A percentile compares a stretch with the other conserved stretches of the same genome.
Conservation (phyloP, 1,140 invertebrate genomes). For the Neodiprion pinetum region DNA sequence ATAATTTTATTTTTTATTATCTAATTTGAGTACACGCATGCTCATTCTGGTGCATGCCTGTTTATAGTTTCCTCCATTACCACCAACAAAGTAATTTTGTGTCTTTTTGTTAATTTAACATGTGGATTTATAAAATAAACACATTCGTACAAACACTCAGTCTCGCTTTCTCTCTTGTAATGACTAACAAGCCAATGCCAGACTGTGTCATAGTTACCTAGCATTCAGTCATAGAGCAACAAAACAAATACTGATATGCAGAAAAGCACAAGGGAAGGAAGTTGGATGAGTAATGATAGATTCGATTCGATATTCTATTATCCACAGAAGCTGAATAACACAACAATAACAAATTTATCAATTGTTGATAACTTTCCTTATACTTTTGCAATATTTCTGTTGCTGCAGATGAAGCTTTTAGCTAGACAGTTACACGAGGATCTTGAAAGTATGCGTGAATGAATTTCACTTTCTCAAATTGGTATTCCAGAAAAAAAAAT, state of each 20-base stretch:
- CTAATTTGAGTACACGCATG: not conserved
- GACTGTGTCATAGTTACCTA: not conserved
- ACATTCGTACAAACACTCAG: constrained; percentile 5
- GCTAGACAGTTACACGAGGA: too few species aligned
- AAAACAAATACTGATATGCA: not conserved
- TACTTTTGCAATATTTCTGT: too few species aligned
- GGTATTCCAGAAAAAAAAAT: too few species aligned
- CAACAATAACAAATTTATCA: not conserved
- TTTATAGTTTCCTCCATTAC: not conserved
- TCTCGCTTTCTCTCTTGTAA: constrained; percentile 7
- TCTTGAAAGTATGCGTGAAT: too few species aligned
- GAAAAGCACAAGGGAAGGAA: not conserved
- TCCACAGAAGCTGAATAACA: not conserved
- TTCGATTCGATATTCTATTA: not conserved
- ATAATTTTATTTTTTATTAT: not conserved
- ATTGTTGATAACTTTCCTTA: too few species aligned
- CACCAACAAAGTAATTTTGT: not conserved
- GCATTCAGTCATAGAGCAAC: constrained; percentile 2
- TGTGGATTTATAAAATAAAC: not conserved
- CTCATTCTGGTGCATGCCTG: not conserved
- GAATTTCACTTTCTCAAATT: too few species aligned
- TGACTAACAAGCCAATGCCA: not conserved
- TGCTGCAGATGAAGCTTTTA: too few species aligned
- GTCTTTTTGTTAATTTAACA: not conserved
- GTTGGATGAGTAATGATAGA: not conserved